Conservation (phyloP, 2,797 vertebrate species). For the Champsocephalus gunnari region DNA sequence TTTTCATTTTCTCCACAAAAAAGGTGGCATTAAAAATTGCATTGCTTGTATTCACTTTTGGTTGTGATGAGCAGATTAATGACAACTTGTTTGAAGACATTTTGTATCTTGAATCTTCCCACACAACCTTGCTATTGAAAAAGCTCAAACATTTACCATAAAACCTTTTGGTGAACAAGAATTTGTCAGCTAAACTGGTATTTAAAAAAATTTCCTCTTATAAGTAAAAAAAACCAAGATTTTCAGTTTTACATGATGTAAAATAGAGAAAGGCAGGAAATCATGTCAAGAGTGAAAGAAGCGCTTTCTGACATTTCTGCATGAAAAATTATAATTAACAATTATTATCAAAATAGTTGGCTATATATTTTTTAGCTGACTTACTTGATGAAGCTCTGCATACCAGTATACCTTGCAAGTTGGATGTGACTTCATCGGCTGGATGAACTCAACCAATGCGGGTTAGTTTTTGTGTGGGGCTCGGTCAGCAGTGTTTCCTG, state of each 20-base stretch:
- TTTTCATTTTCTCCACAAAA: not conserved
- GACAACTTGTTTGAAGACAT: not conserved
- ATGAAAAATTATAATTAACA: too few species aligned
- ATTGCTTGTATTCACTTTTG: not conserved
- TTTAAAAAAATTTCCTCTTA: not conserved
- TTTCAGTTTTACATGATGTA: too few species aligned
- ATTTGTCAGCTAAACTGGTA: not conserved
- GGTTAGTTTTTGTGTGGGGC: not conserved
- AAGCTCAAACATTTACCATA: not conserved
- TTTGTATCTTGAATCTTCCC: constrained; percentile 21
- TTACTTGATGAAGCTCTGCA: too few species aligned
- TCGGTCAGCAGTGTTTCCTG: constrained; percentile 20
- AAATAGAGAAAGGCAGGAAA: too few species aligned
- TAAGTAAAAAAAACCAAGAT: too few species aligned
- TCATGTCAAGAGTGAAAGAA: too few species aligned
- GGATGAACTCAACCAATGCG: not conserved
- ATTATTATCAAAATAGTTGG: too few species aligned
- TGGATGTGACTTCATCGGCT: not conserved
- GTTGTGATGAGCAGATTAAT: not conserved
- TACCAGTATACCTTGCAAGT: not conserved
- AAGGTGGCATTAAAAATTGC: not conserved
- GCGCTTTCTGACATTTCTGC: too few species aligned
- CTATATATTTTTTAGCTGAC: too few species aligned
- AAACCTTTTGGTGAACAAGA: not conserved
- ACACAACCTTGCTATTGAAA: not conserved